phyloP scores from a whole-genome alignment of 1,140 invertebrate genomes.

The Diachasmimorpha longicaudata region DNA sequence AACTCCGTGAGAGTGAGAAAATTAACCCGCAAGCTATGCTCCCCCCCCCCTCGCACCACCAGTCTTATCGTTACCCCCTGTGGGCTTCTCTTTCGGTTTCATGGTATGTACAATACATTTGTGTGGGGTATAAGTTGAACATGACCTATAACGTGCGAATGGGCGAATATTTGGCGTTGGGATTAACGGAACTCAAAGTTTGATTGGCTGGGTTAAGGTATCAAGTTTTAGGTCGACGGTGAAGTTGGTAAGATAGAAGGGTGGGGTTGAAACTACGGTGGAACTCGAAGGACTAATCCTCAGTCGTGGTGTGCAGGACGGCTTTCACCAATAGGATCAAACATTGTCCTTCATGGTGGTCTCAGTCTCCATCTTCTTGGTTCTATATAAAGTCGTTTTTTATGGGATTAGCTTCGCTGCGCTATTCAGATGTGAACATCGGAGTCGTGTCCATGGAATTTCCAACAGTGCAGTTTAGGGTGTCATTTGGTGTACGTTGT shows the following conservation, averaged over 20 bases:
- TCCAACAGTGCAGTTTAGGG: too few relatives aligned
- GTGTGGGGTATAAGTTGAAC: constrained; percentile 25
- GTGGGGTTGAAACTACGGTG: not conserved
- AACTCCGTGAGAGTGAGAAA: not conserved
- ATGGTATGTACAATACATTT: not conserved
- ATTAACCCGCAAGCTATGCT: not conserved
- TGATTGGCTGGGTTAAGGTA: constrained; percentile 59
- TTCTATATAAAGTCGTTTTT: not conserved
- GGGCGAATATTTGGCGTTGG: constrained; percentile 50
- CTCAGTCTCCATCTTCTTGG: not conserved
- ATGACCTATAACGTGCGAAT: constrained; percentile 52
- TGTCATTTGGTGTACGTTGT: too few relatives aligned
- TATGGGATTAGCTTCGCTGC: not conserved
- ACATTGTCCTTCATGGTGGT: not conserved
- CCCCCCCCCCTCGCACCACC: too few relatives aligned
- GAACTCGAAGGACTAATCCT: not conserved
- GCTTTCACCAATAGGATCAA: constrained; percentile 32
- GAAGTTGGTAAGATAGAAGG: constrained; percentile 41
- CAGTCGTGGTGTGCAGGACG: constrained; percentile 27
- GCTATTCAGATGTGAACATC: not conserved
- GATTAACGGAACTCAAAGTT: constrained; percentile 59
- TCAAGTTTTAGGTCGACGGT: constrained; percentile 51
- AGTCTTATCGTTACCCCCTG: not conserved
- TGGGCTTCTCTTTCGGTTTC: not conserved
- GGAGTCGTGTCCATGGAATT: not conserved